Percentiles rank a stretch among this genome's conserved stretches.
Conservation (phyloP, 2,797 vertebrate genomes). For the Microctenopoma lineatum region DNA sequence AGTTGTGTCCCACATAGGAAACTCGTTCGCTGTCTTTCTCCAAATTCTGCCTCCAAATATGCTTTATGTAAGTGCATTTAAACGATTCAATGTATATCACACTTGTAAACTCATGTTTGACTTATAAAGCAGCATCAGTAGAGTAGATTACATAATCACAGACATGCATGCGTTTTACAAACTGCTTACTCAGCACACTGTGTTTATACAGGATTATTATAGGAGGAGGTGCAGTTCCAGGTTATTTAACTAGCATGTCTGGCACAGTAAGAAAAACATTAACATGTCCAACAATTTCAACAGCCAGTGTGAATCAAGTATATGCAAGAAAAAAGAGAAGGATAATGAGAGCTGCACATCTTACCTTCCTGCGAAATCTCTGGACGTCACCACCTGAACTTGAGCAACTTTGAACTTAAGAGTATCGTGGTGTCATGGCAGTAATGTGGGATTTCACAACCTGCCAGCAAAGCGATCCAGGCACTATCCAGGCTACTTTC, state of each 20-base stretch:
- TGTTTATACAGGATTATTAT: not conserved
- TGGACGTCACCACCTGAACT: conserved; percentile 11
- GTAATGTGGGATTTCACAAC: conserved; percentile 9
- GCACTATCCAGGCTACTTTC: not conserved
- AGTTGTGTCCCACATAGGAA: not conserved
- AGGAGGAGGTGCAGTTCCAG: not conserved
- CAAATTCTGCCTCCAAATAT: no score
- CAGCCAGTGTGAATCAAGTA: not conserved
- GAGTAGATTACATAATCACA: no score
- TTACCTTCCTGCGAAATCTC: conserved; percentile 50
- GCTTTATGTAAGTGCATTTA: no score
- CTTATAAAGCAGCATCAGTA: no score
- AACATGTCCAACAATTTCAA: not conserved
- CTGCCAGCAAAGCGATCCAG: not conserved
- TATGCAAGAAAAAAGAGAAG: not conserved
- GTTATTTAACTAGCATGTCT: not conserved
- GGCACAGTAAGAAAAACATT: not conserved
- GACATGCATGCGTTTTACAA: no score
- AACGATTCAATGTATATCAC: no score
- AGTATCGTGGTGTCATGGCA: not conserved
- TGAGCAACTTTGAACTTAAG: conserved; percentile 63
- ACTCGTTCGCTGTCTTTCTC: not conserved
- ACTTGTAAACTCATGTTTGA: no score
- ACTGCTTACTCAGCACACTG: not conserved
- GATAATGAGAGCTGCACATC: not conserved